Conservation (phyloP, 2,113 vertebrate genomes). For the Sisor rabdophorus region DNA sequence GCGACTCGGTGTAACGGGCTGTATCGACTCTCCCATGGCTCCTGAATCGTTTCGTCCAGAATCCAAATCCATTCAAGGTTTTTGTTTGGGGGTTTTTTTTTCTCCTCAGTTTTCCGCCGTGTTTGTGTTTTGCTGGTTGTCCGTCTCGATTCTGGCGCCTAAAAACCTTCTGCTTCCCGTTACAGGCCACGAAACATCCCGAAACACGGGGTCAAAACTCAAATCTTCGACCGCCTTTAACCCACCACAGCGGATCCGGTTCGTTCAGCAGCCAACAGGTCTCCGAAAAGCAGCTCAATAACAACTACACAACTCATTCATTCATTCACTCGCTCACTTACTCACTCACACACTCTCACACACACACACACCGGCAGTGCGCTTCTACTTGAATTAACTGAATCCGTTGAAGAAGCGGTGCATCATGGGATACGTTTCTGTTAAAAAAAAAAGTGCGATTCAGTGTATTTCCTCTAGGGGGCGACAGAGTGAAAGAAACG, state of each 20-base stretch:
- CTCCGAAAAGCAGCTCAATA: constrained; percentile 31
- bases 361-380: constrained; percentile 21
- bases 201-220: constrained; percentile 24
- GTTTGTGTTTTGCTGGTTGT: neutral
- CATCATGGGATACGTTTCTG: constrained; percentile 45
- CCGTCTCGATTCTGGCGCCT: constrained; percentile 41
- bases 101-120: neutral
- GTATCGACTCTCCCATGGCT: constrained; percentile 79
- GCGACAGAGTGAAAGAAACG: neutral
- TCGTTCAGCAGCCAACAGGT: constrained; percentile 29
- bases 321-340: too few relatives aligned
- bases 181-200: constrained; percentile 25
- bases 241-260: constrained; percentile 7
- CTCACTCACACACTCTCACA: constrained; percentile 1
- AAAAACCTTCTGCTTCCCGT: constrained; percentile 41
- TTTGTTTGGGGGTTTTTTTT: neutral
- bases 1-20: constrained; percentile 86
- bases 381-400: constrained; percentile 47
- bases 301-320: neutral
- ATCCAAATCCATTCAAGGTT: constrained; percentile 67
- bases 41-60: constrained; percentile 67
- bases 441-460: neutral
- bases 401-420: constrained; percentile 48
- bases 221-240: neutral
- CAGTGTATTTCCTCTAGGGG: neutral